These are phyloP conservation scores for Patella ulyssiponensis DNA, from an alignment of 2,888 invertebrate genomes.

Conservation along the genomic window DNA sequence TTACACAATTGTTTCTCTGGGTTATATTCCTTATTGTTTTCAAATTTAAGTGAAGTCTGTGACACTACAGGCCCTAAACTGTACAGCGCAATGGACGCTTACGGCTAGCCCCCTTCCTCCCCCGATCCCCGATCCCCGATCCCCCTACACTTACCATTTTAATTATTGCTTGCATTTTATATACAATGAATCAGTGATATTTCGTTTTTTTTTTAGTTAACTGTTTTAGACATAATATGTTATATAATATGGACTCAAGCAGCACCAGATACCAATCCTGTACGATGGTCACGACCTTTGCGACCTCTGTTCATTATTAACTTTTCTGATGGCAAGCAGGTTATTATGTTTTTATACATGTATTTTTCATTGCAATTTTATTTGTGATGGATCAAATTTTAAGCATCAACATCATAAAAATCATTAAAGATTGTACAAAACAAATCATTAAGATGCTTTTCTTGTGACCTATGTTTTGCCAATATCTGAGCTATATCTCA, in stretches of 20 bases:
- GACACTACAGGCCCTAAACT: too few species aligned
- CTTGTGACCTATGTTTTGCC: neutral
- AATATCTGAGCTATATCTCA: too few species aligned
- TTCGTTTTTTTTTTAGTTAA: conserved; percentile 55
- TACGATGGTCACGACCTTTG: conserved; percentile 72
- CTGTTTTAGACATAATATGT: conserved; percentile 62
- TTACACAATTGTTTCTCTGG: too few species aligned
- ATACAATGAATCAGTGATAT: neutral
- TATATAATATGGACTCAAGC: conserved; percentile 62
- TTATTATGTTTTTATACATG: conserved; percentile 22
- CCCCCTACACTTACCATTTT: too few species aligned
- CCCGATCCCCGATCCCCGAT: too few species aligned
- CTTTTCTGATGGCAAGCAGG: conserved; percentile 67
- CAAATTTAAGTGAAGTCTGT: too few species aligned
- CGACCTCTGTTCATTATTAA: conserved; percentile 70
- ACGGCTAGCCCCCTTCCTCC: too few species aligned
- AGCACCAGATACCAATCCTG: conserved; percentile 51
- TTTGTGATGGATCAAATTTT: neutral
- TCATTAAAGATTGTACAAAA: too few species aligned
- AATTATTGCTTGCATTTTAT: too few species aligned
- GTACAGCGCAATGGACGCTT: too few species aligned
- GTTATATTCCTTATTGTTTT: too few species aligned
- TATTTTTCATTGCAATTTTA: neutral
- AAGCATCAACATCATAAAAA: too few species aligned
- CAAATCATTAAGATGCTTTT: neutral